Evolutionary conservation across 2,113 vertebrate species (phyloP).

Genomic region (Columba janthina): DNA sequence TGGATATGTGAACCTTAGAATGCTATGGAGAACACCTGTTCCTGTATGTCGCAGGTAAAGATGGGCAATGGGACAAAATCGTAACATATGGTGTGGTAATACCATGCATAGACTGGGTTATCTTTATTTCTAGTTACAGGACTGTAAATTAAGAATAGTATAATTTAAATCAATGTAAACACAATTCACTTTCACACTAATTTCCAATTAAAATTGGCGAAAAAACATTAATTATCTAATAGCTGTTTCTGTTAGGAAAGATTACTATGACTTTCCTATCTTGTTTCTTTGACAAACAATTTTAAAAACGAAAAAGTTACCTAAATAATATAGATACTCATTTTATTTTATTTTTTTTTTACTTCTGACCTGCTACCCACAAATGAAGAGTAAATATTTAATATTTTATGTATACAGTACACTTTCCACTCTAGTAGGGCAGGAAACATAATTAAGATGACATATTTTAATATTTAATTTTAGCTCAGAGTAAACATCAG

Average conservation of each 20-base stretch:
- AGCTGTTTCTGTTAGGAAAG: not conserved
- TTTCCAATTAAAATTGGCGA: not conserved
- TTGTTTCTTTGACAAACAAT: not conserved
- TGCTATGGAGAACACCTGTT: not conserved
- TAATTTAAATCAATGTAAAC: not conserved
- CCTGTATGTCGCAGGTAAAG: not conserved
- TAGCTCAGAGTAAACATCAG: not conserved
- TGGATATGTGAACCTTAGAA: not conserved
- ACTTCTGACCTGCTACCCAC: not conserved
- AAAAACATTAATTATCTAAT: not conserved
- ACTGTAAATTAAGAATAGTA: not conserved
- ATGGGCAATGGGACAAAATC: not conserved
- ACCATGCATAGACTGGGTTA: not conserved
- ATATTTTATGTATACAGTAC: slow-evolving; percentile 5
- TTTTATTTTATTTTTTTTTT: not conserved
- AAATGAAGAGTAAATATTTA: not conserved
- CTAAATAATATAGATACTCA: not conserved
- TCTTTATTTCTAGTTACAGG: not conserved
- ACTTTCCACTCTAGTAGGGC: not conserved
- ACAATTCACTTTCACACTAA: not conserved
- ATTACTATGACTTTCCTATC: not conserved
- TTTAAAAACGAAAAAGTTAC: not conserved
- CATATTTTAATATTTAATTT: slow-evolving; percentile 40
- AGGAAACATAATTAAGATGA: slow-evolving; percentile 9
- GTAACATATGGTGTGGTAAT: not conserved